Percentiles rank a stretch among this genome's conserved stretches.
phyloP scores from a whole-genome alignment of 2,888 invertebrate species.

The Dolomedes plantarius region DNA sequence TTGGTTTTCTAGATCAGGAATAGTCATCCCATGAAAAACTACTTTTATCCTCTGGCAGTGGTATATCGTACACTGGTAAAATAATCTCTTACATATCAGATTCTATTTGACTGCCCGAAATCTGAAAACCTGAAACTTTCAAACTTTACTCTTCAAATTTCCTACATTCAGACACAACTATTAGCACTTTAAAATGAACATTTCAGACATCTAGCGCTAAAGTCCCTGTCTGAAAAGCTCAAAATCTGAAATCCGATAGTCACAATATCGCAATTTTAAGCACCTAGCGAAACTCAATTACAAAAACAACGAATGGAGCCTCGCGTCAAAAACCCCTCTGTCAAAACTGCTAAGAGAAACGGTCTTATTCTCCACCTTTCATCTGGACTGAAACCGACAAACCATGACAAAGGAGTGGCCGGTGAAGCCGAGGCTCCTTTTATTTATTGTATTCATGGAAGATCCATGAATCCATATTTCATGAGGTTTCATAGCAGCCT shows the following conservation, averaged over 20 bases:
- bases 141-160: too few species aligned
- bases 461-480: conserved; percentile 62
- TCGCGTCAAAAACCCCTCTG: not conserved
- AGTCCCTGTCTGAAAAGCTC: not conserved
- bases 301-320: not conserved
- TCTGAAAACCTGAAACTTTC: too few species aligned
- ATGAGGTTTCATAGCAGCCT: conserved; percentile 46
- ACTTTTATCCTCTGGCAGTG: too few species aligned
- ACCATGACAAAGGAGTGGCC: conserved; percentile 35
- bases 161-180: too few species aligned
- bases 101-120: too few species aligned
- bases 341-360: not conserved
- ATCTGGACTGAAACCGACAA: conserved; percentile 29
- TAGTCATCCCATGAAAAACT: too few species aligned
- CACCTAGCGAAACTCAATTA: not conserved
- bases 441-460: conserved; percentile 63
- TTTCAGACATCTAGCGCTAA: not conserved
- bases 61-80: too few species aligned
- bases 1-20: too few species aligned
- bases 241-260: not conserved
- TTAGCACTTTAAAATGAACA: too few species aligned
- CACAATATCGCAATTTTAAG: not conserved
- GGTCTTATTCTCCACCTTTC: conserved; percentile 32
- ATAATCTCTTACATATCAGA: too few species aligned
- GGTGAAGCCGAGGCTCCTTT: conserved; percentile 29